Conservation (phyloP, 2,113 vertebrate genomes). For the Brachyistius frenatus region DNA sequence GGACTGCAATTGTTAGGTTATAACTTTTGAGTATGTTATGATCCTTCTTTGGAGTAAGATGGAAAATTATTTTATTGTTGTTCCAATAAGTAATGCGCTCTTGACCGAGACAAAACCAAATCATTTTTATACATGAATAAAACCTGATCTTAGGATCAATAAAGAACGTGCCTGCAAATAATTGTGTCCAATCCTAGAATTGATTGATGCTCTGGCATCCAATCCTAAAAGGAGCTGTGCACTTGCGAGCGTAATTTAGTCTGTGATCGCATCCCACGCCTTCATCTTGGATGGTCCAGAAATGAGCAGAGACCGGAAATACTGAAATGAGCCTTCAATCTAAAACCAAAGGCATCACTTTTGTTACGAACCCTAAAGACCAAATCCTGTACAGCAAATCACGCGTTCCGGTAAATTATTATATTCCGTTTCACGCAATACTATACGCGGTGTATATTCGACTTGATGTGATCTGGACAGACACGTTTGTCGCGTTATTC, state of each 20-base stretch:
- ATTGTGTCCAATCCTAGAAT: constrained; percentile 25
- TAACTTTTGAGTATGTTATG: too few species aligned
- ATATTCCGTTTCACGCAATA: too few species aligned
- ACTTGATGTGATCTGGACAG: fast-evolving
- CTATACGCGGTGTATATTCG: fast-evolving
- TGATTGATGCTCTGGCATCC: neutral
- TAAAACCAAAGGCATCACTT: neutral
- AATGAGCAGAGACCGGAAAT: constrained; percentile 21
- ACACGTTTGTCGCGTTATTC: too few species aligned
- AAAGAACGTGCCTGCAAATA: neutral
- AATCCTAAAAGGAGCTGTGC: constrained; percentile 22
- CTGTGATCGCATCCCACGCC: neutral
- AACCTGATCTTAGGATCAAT: neutral
- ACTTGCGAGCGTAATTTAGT: constrained; percentile 23
- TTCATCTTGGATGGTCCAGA: neutral
- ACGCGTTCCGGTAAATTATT: too few species aligned
- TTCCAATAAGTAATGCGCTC: too few species aligned
- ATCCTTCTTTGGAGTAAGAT: too few species aligned
- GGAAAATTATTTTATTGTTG: too few species aligned
- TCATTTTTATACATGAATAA: too few species aligned
- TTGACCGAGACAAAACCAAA: too few species aligned
- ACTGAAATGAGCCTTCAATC: neutral
- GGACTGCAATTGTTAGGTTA: too few species aligned
- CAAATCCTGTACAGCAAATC: fast-evolving
- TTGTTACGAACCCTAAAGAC: fast-evolving